phyloP scores from a whole-genome alignment of 2,113 vertebrate genomes.

The Balaenoptera acutorostrata region DNA sequence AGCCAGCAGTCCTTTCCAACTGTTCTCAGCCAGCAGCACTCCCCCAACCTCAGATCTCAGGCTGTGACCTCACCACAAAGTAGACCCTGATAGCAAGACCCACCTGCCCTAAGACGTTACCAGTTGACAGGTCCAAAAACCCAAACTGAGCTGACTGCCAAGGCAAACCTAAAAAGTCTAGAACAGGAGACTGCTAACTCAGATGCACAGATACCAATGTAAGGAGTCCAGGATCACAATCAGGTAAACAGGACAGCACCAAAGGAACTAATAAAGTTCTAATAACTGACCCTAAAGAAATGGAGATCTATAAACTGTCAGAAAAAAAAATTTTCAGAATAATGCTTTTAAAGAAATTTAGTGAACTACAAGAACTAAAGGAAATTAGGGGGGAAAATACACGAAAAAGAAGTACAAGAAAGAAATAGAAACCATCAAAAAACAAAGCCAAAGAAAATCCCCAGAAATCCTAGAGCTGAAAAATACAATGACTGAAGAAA shows the following conservation, averaged over 20 bases:
- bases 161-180: not conserved
- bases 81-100: not conserved
- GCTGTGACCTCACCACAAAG: not conserved
- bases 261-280: not conserved
- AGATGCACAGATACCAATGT: not conserved
- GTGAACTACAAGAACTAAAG: not conserved
- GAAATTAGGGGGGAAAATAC: not conserved
- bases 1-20: not conserved
- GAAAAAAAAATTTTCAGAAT: not conserved
- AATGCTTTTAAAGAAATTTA: not conserved
- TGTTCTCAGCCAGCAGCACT: not conserved
- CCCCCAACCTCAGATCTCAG: not conserved
- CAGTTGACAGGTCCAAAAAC: not conserved
- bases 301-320: not conserved
- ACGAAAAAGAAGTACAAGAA: not conserved
- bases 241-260: not conserved
- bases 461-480: not conserved
- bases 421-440: not conserved
- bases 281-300: not conserved
- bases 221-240: not conserved
- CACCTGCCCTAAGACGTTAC: not conserved
- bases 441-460: not conserved
- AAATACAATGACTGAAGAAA: not conserved
- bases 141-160: not conserved
- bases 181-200: not conserved